Conservation (phyloP, 2,113 vertebrate species). For the Pampusana beccarii region DNA sequence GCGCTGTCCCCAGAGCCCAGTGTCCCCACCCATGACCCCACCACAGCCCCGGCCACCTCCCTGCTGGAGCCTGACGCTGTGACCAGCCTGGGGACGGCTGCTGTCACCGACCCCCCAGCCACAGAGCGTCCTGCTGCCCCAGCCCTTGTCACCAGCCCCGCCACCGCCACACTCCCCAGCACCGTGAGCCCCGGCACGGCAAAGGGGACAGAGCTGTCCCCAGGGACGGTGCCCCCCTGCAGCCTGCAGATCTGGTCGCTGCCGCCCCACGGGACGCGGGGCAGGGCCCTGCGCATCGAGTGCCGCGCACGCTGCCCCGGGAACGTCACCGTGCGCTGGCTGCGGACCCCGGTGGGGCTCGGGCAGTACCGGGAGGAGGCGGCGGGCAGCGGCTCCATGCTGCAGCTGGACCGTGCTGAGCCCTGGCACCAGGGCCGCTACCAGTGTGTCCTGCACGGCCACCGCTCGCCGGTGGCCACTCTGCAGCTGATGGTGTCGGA, state of each 20-base stretch:
- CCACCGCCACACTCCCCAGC: rapidly evolving
- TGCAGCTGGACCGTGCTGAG: neutral
- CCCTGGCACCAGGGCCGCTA: constrained; percentile 59
- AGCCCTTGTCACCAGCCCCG: rapidly evolving
- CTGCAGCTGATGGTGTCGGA: neutral
- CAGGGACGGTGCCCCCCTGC: rapidly evolving
- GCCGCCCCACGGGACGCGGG: neutral
- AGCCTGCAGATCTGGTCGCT: neutral
- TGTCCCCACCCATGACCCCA: no score
- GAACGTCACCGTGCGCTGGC: constrained; percentile 2
- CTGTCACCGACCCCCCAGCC: rapidly evolving
- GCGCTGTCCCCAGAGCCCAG: neutral
- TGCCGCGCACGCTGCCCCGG: neutral
- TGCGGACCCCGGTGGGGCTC: constrained; percentile 29
- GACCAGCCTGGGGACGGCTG: neutral
- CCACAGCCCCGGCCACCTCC: neutral
- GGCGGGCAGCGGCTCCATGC: neutral
- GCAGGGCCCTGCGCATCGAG: constrained; percentile 30
- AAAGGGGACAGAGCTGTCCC: rapidly evolving
- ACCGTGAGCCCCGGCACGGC: rapidly evolving
- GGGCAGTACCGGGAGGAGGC: constrained; percentile 8
- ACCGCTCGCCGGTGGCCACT: neutral
- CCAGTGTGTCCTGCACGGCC: neutral
- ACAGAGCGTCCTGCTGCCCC: rapidly evolving
- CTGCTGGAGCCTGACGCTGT: rapidly evolving